Percentiles rank a stretch among this genome's conserved stretches.
Evolutionary conservation across 2,888 invertebrate genomes (phyloP).

Genomic region (Drosophila niveifrons): DNA sequence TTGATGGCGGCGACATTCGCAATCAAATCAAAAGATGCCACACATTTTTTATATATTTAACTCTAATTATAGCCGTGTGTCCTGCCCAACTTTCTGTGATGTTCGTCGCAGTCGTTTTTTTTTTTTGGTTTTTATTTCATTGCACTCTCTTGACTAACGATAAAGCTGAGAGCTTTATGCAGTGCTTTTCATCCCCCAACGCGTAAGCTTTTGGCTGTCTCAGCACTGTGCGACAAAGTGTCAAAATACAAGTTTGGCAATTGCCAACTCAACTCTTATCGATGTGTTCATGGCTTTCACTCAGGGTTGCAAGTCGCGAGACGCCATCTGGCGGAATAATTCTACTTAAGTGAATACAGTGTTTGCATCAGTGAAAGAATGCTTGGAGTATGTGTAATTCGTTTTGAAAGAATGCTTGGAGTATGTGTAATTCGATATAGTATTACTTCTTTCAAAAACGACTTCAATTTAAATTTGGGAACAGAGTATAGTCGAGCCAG

Average conservation of each 20-base stretch:
- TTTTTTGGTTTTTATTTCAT: neutral
- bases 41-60: neutral
- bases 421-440: too few relatives aligned
- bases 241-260: neutral
- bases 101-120: constrained; percentile 1
- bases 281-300: neutral
- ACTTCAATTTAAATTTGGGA: too few relatives aligned
- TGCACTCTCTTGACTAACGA: neutral
- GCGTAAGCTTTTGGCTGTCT: neutral
- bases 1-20: neutral
- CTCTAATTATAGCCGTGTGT: neutral
- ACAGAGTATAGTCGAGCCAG: too few relatives aligned
- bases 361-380: too few relatives aligned
- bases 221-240: neutral
- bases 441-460: too few relatives aligned
- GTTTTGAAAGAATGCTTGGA: too few relatives aligned
- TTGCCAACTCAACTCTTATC: neutral
- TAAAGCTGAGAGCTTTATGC: constrained; percentile 1
- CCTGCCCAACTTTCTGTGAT: neutral
- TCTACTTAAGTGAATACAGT: neutral
- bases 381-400: too few relatives aligned
- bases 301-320: neutral
- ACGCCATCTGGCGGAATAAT: neutral
- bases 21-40: neutral
- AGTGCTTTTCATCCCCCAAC: constrained; percentile 45